Evolutionary conservation across 2,797 vertebrate genomes (phyloP).

Genomic region (Sparidentex hasta): DNA sequence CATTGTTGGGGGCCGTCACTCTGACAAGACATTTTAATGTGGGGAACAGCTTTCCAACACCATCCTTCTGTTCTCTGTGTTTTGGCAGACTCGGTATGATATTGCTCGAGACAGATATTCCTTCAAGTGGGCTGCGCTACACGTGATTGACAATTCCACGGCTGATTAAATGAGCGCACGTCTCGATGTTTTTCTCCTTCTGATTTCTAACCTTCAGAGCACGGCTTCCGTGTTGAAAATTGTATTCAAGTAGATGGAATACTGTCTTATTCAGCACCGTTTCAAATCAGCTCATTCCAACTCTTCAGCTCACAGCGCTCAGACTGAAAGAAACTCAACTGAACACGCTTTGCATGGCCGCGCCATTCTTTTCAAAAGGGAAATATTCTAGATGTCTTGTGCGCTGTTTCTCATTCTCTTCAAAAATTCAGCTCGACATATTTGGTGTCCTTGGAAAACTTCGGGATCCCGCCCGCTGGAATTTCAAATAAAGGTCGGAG

Average conservation of each 20-base stretch:
- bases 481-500: neutral
- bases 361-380: neutral
- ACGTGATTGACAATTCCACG: neutral
- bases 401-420: neutral
- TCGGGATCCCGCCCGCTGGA: neutral
- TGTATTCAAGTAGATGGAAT: neutral
- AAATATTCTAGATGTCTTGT: neutral
- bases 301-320: neutral
- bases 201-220: too few relatives aligned
- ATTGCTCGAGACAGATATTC: neutral
- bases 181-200: neutral
- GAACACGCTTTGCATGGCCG: neutral
- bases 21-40: slow-evolving; percentile 5
- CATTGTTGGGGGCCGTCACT: neutral
- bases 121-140: neutral
- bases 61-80: neutral
- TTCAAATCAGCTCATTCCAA: neutral
- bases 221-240: neutral
- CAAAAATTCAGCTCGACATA: neutral
- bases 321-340: neutral
- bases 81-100: neutral
- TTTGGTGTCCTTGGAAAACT: neutral
- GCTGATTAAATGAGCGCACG: neutral
- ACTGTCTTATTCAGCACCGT: neutral
- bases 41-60: neutral